Percentiles rank a stretch among this genome's conserved stretches.
These are phyloP conservation scores for Aspidiotus rigidus DNA, from an alignment of 2,888 invertebrate species.

Conservation along the genomic window DNA sequence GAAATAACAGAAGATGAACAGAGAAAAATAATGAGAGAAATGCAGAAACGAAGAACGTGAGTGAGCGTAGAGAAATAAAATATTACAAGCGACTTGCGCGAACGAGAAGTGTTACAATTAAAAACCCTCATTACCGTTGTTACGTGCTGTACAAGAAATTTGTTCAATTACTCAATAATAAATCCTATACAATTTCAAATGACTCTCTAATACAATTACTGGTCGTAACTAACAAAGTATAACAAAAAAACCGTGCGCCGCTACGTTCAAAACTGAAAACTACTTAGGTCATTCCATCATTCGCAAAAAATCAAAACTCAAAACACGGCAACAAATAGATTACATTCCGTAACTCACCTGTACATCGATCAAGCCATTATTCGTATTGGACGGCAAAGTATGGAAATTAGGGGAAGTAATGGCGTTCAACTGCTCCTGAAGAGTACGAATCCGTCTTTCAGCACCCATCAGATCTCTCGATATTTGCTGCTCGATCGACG, in stretches of 20 bases:
- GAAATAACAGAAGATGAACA: too few relatives aligned
- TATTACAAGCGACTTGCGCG: not conserved
- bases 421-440: slow-evolving; percentile 50
- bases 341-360: slow-evolving; percentile 7
- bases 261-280: not conserved
- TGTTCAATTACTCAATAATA: not conserved
- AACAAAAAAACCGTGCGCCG: slow-evolving; percentile 5
- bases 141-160: not conserved
- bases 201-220: not conserved
- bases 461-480: slow-evolving; percentile 50
- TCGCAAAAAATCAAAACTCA: too few relatives aligned
- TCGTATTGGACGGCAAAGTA: slow-evolving; percentile 7
- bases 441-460: slow-evolving; percentile 52
- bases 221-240: not conserved
- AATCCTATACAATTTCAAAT: not conserved
- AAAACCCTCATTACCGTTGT: slow-evolving; percentile 14
- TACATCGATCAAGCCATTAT: slow-evolving; percentile 20
- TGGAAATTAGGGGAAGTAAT: slow-evolving; percentile 18
- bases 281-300: too few relatives aligned
- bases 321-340: too few relatives aligned
- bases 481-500: slow-evolving; percentile 41
- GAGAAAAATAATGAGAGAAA: too few relatives aligned
- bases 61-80: not conserved
- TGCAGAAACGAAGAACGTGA: too few relatives aligned
- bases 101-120: slow-evolving; percentile 6